Conservation (phyloP, 2,113 vertebrate genomes). For the mouse (Mus musculus) region GRCm39 chr10:41295501-41296000, state of each 20-base stretch:
- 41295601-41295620: background rate
- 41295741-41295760: background rate
- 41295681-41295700: background rate
- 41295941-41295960: background rate
- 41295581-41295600: background rate
- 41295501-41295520: slow-evolving; percentile 8
- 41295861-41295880: background rate
- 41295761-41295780: background rate
- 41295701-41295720: slow-evolving; percentile 22
- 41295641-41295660: background rate
- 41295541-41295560: background rate
- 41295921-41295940: background rate
- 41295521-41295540: slow-evolving; percentile 16
- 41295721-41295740: background rate
- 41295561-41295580: background rate
- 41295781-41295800: background rate
- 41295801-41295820: background rate
- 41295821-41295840: background rate
- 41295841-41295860: background rate
- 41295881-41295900: background rate
- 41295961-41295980: background rate
- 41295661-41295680: background rate
- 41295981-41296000: background rate
- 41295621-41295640: background rate
- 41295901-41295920: background rate